A percentile compares a stretch with the other conserved stretches of the same genome.
Conservation (phyloP, 2,113 vertebrate species). For the Bothrops jararaca region DNA sequence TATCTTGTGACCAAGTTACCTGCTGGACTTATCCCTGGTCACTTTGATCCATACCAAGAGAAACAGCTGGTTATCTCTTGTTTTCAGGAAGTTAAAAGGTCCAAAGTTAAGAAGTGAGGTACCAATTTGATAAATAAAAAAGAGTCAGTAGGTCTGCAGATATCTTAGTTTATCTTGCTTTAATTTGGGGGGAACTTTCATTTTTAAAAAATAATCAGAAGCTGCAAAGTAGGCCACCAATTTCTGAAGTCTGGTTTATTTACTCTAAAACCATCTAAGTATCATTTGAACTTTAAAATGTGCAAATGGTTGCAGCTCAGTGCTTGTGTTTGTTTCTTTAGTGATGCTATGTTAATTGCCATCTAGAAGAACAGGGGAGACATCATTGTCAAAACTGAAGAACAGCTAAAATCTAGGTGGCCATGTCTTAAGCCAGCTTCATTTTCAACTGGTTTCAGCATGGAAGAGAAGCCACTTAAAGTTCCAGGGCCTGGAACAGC, state of each 20-base stretch:
- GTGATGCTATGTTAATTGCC: not conserved
- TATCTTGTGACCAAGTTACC: not conserved
- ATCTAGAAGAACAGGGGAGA: not conserved
- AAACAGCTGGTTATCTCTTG: not conserved
- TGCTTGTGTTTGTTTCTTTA: not conserved
- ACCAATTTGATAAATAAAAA: not conserved
- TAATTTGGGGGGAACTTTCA: not conserved
- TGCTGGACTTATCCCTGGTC: not conserved
- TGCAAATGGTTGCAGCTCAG: not conserved
- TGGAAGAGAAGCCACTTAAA: not conserved
- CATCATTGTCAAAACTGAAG: not conserved
- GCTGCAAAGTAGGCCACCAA: not conserved
- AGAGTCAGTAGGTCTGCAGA: not conserved
- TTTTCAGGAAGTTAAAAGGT: not conserved
- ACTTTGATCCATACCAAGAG: not conserved
- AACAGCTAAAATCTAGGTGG: not conserved
- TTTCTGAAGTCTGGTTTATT: not conserved
- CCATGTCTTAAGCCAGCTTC: not conserved
- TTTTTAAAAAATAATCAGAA: not conserved
- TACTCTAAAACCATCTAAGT: not conserved
- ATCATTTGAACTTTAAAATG: not conserved
- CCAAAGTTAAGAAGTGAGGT: not conserved
- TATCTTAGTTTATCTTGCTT: not conserved
- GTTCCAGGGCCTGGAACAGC: not conserved
- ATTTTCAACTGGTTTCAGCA: not conserved